A percentile compares a stretch with the other conserved stretches of the same genome.
phyloP scores from a whole-genome alignment of 2,113 vertebrate genomes.

The Phoenicopterus ruber region DNA sequence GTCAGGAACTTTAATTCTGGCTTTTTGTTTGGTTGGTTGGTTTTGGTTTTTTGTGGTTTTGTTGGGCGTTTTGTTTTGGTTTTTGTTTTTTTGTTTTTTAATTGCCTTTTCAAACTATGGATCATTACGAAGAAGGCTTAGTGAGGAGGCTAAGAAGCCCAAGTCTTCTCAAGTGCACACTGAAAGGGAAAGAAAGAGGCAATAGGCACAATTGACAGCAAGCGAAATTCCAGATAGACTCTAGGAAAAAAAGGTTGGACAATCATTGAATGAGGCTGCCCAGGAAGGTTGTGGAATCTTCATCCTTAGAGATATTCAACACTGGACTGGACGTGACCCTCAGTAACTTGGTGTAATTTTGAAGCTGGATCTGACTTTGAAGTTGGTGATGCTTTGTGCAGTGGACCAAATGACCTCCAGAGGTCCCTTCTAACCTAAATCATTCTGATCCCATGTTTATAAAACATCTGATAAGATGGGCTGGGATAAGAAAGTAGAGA shows the following conservation, averaged over 20 bases:
- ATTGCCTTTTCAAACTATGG: no score
- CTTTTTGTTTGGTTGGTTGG: no score
- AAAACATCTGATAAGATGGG: neutral
- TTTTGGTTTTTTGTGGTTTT: no score
- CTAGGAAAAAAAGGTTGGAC: neutral
- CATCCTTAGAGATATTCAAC: neutral
- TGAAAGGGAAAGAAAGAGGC: no score
- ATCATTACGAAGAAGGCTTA: no score
- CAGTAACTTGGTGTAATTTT: neutral
- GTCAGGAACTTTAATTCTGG: no score
- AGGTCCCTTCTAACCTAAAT: slow-evolving; percentile 23
- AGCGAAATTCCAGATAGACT: neutral
- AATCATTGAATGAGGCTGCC: neutral
- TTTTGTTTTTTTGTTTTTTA: no score
- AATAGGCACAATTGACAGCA: neutral
- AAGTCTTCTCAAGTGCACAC: no score
- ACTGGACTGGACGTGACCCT: neutral
- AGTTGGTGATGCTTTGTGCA: neutral
- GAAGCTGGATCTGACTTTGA: neutral
- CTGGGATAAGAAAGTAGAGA: neutral
- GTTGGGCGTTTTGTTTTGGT: no score
- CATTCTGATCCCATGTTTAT: neutral
- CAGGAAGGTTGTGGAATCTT: neutral
- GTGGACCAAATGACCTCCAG: slow-evolving; percentile 1
- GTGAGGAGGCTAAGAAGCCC: no score